A percentile compares a stretch with the other conserved stretches of the same genome.
phyloP scores from a whole-genome alignment of 35 echinoderm and acorn worm species.

The Eucidaris tribuloides region DNA sequence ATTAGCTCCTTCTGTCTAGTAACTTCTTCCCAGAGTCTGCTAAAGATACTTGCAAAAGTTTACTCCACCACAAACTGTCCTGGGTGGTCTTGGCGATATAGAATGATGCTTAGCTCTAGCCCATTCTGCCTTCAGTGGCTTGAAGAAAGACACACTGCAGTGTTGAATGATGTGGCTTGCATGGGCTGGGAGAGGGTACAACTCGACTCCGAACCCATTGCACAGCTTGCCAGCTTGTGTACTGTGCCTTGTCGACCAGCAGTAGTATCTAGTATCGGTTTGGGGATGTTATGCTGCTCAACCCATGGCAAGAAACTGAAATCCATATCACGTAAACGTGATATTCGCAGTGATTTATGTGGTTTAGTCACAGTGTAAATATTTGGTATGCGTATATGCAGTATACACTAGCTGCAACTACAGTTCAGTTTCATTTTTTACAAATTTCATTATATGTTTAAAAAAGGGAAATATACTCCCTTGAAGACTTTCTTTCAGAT shows the following conservation, averaged over 20 bases:
- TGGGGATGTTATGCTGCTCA: background rate
- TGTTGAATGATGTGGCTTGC: background rate
- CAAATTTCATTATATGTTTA: too few species aligned
- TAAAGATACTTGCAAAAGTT: background rate
- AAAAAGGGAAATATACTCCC: too few species aligned
- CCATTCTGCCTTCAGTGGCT: background rate
- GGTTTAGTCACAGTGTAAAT: too few species aligned
- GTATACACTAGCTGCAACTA: too few species aligned
- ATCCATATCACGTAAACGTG: too few species aligned
- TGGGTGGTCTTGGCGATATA: background rate
- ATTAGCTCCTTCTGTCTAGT: background rate
- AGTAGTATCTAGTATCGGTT: background rate
- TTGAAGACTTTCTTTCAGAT: too few species aligned
- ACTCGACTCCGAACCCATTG: background rate
- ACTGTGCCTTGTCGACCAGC: background rate
- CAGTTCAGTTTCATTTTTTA: too few species aligned
- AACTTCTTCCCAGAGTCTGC: background rate
- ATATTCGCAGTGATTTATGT: too few species aligned
- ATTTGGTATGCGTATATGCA: too few species aligned
- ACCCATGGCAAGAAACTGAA: conserved; percentile 2
- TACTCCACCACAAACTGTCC: background rate
- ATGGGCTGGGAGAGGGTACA: background rate
- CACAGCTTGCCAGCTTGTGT: background rate
- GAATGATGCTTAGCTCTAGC: background rate
- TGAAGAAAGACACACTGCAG: conserved; percentile 1